Percentiles rank a stretch among this genome's conserved stretches.
phyloP scores from a whole-genome alignment of 2,888 invertebrate species.

The Criorhina ranunculi region DNA sequence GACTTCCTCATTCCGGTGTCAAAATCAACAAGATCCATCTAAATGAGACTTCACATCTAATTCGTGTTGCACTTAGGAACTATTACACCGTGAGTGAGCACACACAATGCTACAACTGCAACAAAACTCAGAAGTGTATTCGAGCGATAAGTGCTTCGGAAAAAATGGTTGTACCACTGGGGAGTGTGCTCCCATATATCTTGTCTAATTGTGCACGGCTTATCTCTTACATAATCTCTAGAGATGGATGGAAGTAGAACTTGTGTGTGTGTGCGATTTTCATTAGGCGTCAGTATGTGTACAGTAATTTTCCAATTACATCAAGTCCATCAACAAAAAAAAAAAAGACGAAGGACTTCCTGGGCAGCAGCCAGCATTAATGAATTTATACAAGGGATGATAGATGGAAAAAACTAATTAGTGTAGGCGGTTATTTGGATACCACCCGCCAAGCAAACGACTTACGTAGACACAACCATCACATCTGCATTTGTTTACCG shows the following conservation, averaged over 20 bases:
- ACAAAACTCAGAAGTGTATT: slow-evolving; percentile 40
- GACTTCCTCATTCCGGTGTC: slow-evolving; percentile 46
- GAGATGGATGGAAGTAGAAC: too few relatives aligned
- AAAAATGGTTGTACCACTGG: slow-evolving; percentile 6
- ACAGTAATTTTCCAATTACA: slow-evolving; percentile 21
- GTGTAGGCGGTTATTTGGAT: slow-evolving; percentile 65
- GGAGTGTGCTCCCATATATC: slow-evolving; percentile 51
- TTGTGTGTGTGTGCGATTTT: slow-evolving; percentile 50
- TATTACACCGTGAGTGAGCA: slow-evolving; percentile 36
- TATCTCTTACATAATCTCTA: slow-evolving; percentile 57
- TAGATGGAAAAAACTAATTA: slow-evolving; percentile 53
- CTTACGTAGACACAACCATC: slow-evolving; percentile 42
- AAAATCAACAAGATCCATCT: slow-evolving; percentile 17
- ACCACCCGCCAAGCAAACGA: too few relatives aligned
- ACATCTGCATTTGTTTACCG: slow-evolving; percentile 35
- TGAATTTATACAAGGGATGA: slow-evolving; percentile 42
- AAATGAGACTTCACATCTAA: slow-evolving; percentile 4
- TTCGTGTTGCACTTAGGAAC: slow-evolving; percentile 40
- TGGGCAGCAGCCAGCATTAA: slow-evolving; percentile 55
- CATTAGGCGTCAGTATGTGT: slow-evolving; percentile 51
- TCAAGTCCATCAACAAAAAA: slow-evolving; percentile 31
- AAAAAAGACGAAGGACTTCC: slow-evolving; percentile 51
- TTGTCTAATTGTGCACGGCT: slow-evolving; percentile 53
- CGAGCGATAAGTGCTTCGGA: slow-evolving; percentile 45
- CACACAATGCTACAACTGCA: slow-evolving; percentile 13